Base-by-base conservation (phyloP, 2,888 invertebrate genomes). In the Amblyjoppa proteus region DNA sequence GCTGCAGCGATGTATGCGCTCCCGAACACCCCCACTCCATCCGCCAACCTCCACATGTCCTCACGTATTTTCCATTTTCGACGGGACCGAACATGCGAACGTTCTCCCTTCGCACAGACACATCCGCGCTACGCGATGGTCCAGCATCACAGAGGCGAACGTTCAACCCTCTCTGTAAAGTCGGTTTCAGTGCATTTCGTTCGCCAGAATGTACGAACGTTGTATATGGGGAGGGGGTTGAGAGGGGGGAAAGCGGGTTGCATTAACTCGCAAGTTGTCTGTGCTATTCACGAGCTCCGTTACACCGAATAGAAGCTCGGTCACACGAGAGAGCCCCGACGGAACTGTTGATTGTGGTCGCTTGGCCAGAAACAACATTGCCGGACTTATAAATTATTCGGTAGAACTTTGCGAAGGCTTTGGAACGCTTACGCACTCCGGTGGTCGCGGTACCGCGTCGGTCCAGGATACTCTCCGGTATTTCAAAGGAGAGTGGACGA, bases 311-410 rank as follows among this genome's bases (percentile, higher is more conserved):
- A 74, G 69, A 45, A 68, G 13, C 45, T 16, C 4, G 41, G 71
- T 61, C 73, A 69, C 38, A 76, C 74, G 53, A 77, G 69, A 76
- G 20, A 51, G 68, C 68, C 53, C 49, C 83, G 73, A 73, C 45
- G 84, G 75, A 13, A 78, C 86, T 83, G 80, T 85, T 85, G 87
- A 80, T 86, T 83, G 84, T 81, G 71, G 81, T 81, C 53, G 61
- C 68, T 76, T 53, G 80, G 82, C 58, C 77, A 80, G 85, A 85
- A 85, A 83, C 82, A 87, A 83, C 86, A 81, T 80, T 68, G 83
- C 81, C 78, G 75, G 79, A 81, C 86, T 71, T 79, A 61, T 78
- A 70, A 87, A 87, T 87, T 86, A 87, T 87, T 87, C 86, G 86
- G 68, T 28, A 3, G 58, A 86, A 87, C 81, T 85, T 86, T 80